These are phyloP conservation scores for Leptinotarsa haldemani DNA, from an alignment of 2,888 invertebrate species.

Conservation along the genomic window DNA sequence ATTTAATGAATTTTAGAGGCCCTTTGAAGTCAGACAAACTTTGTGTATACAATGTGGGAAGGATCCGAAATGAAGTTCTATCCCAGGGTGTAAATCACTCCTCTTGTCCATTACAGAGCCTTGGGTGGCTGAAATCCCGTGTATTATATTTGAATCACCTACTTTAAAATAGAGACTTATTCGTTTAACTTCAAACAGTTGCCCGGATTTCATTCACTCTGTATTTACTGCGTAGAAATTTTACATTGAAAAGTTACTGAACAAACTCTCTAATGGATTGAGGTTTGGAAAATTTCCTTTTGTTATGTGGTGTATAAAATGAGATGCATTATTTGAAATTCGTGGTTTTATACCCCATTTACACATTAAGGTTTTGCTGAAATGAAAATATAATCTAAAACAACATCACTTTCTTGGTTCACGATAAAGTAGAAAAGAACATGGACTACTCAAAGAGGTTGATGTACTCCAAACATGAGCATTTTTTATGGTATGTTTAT, in stretches of 20 bases:
- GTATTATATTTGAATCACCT: slow-evolving; percentile 9
- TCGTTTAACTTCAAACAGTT: neutral
- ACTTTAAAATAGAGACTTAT: neutral
- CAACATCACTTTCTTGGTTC: too few species aligned
- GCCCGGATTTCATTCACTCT: neutral
- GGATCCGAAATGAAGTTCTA: slow-evolving; percentile 26
- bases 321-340: neutral
- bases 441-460: too few species aligned
- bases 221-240: neutral
- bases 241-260: neutral
- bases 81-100: slow-evolving; percentile 18
- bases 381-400: too few species aligned
- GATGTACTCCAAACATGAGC: too few species aligned
- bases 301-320: neutral
- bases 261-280: neutral
- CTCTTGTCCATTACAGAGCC: slow-evolving; percentile 13
- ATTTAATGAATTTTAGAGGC: slow-evolving; percentile 22
- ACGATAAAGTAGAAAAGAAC: too few species aligned
- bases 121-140: slow-evolving; percentile 2
- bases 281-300: too few species aligned
- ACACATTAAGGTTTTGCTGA: too few species aligned
- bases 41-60: slow-evolving; percentile 21
- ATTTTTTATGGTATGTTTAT: too few species aligned
- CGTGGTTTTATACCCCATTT: too few species aligned
- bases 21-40: slow-evolving; percentile 26